Evolutionary conservation across 53 echinoderm and acorn worm genomes (phyloP), one percentile per base, ranked within the genome.

Genomic region (Crossaster papposus): DNA sequence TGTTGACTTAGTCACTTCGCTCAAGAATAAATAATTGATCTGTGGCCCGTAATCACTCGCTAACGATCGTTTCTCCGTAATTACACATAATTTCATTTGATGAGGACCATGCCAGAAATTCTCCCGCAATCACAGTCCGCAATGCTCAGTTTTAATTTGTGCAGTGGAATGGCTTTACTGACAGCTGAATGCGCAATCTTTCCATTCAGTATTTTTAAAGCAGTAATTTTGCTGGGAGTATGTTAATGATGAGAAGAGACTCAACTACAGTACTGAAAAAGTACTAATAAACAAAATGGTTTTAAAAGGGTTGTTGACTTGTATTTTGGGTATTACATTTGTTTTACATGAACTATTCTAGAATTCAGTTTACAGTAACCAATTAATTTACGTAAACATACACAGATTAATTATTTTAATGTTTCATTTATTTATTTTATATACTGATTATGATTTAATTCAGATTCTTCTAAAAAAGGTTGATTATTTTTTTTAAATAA

Each of bases 1-100:
- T 81, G 26, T 81, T 81, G 62, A 23, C 64, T 17, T 71, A 38
- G 51, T 83, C 72, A 70, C 29, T 72, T 74, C 85, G 74, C 32
- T 50, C 74, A 54, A n/a, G n/a, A n/a, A n/a, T 22, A 12, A 58
- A 20, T 81, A 73, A 85, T 85, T 85, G 85, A 85, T 72, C 54
- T 24, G 9, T 26, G 58, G 72, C 51, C 70, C 22, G n/a, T 74
- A 73, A 85, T 85, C 74, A 85, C 85, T 73, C 11, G 24, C 85
- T 51, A 23, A 51, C 72, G 85, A 54, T 85, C 74, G 72, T 85
- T 83, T 85, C n/a, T 33, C 29, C 22, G 85, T 85, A 74, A 85
- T 85, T 85, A 73, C 79, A 79, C 79, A 30, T 51, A 50, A 79
- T 79, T 50, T 79, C 79, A 85, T 54, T 73, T 72, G 36, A 83